These are phyloP conservation scores for Phrynosoma platyrhinos DNA, from an alignment of 2,113 vertebrate species.

Conservation along the genomic window DNA sequence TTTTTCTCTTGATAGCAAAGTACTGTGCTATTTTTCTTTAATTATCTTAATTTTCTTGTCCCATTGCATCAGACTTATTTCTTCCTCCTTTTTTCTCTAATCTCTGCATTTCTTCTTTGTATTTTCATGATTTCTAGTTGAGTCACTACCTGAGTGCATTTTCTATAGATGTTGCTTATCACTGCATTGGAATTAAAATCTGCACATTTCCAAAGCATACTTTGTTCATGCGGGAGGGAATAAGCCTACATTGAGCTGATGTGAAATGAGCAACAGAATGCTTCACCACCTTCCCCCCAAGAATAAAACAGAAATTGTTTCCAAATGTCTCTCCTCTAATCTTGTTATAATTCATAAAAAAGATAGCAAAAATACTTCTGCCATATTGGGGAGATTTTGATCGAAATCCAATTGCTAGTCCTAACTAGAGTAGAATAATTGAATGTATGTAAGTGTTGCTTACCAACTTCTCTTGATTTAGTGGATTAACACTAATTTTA, in stretches of 20 bases:
- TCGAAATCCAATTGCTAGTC: no score
- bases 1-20: not conserved
- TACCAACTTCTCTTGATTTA: no score
- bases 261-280: no score
- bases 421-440: no score
- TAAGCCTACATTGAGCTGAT: no score
- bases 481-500: no score
- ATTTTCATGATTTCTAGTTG: not conserved
- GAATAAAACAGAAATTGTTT: not conserved
- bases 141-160: not conserved
- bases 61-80: not conserved
- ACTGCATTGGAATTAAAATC: not conserved
- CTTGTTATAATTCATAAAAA: no score
- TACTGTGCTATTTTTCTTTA: not conserved
- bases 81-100: not conserved
- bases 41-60: not conserved
- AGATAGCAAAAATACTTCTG: no score
- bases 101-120: not conserved
- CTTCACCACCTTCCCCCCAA: no score
- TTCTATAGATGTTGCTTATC: not conserved
- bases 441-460: no score
- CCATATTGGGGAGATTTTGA: not conserved
- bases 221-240: no score
- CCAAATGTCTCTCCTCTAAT: not conserved
- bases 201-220: not conserved